Percentiles rank a stretch among this genome's conserved stretches.
These are phyloP conservation scores for Papilio xuthus DNA, from an alignment of 1,140 invertebrate species.

Conservation along the genomic window DNA sequence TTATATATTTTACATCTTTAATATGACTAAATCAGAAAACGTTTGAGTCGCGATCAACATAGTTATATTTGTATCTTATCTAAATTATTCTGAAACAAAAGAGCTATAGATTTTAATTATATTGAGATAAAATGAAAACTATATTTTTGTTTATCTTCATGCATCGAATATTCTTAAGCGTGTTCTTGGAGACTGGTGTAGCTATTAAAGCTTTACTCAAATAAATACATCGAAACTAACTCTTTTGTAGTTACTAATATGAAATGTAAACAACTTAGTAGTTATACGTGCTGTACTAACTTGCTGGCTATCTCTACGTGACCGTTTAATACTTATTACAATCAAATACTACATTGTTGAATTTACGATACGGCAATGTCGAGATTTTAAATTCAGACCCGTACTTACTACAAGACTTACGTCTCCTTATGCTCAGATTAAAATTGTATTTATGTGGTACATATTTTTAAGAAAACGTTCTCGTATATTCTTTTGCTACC, in stretches of 20 bases:
- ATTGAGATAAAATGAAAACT: too few species aligned
- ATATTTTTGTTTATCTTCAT: too few species aligned
- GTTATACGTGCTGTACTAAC: background rate
- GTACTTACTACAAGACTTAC: too few species aligned
- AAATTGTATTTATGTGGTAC: too few species aligned
- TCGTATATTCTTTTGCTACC: too few species aligned
- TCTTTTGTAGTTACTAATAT: background rate
- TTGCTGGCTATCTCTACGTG: background rate
- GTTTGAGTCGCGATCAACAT: background rate
- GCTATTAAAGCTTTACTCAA: too few species aligned
- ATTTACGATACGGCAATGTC: background rate
- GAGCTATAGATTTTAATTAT: too few species aligned
- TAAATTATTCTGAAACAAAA: too few species aligned
- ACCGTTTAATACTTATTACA: background rate
- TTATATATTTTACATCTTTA: background rate
- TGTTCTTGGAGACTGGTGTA: background rate
- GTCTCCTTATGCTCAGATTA: too few species aligned
- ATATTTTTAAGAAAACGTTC: too few species aligned
- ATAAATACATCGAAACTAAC: background rate
- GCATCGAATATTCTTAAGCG: background rate
- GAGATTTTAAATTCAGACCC: background rate
- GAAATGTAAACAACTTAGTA: background rate
- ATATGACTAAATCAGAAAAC: background rate
- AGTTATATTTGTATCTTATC: background rate
- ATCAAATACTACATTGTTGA: background rate